phyloP scores from a whole-genome alignment of 2,113 vertebrate genomes.

The pig (Sus scrofa) region DNA sequence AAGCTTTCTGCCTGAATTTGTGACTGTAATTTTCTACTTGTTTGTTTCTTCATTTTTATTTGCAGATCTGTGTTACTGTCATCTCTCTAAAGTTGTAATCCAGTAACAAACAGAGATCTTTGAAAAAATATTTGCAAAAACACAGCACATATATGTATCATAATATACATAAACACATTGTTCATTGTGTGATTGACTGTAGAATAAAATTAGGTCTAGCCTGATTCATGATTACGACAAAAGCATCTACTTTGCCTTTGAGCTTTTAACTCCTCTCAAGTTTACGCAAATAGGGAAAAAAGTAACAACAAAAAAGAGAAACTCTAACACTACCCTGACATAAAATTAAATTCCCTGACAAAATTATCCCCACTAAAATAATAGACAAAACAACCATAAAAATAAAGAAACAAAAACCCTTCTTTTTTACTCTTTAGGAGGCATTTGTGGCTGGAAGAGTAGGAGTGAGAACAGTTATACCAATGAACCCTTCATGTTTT shows the following conservation, averaged over 20 bases:
- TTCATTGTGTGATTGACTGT: background rate
- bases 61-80: background rate
- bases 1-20: background rate
- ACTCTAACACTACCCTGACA: background rate
- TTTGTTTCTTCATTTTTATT: constrained; percentile 32
- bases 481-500: background rate
- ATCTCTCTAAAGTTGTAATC: background rate
- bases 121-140: background rate
- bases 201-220: background rate
- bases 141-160: background rate
- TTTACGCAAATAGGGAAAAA: background rate
- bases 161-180: background rate
- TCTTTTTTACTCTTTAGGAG: background rate
- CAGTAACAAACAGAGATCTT: background rate
- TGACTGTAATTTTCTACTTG: constrained; percentile 31
- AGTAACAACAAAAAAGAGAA: background rate
- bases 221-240: background rate
- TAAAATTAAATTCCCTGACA: background rate
- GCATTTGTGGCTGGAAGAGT: background rate
- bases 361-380: background rate
- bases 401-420: background rate
- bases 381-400: background rate
- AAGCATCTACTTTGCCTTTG: background rate
- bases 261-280: background rate
- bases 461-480: background rate